These are phyloP conservation scores for Eugnorisma glareosa DNA, from an alignment of 2,888 invertebrate species.

Conservation along the genomic window DNA sequence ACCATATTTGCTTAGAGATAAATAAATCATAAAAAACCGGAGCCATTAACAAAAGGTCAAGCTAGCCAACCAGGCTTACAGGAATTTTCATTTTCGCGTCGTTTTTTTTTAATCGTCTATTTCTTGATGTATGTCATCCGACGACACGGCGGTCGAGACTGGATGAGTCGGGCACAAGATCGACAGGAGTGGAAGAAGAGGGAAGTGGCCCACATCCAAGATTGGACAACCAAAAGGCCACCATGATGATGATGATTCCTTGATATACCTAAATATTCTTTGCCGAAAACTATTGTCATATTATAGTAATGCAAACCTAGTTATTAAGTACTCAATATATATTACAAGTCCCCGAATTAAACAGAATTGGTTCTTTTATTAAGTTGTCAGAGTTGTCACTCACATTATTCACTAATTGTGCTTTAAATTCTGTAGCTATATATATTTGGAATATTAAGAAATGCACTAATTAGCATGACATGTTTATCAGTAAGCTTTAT, in stretches of 20 bases:
- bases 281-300: not conserved
- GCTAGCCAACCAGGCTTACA: not conserved
- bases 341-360: constrained; percentile 18
- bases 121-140: not conserved
- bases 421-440: constrained; percentile 27
- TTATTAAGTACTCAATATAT: not conserved
- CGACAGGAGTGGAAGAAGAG: too few species aligned
- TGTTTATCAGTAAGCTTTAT: constrained; percentile 62
- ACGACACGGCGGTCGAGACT: too few species aligned
- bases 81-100: not conserved
- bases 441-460: constrained; percentile 50
- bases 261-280: not conserved
- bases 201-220: too few species aligned
- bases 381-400: constrained; percentile 19
- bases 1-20: constrained; percentile 6
- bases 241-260: too few species aligned
- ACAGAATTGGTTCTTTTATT: constrained; percentile 31
- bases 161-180: too few species aligned
- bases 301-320: not conserved
- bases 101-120: not conserved
- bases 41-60: constrained; percentile 2
- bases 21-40: constrained; percentile 7
- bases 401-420: constrained; percentile 33
- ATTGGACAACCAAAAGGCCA: too few species aligned
- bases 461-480: constrained; percentile 59